Evolutionary conservation across 2,888 invertebrate species (phyloP), one percentile per base, ranked within the genome.

Genomic region (Macrophya alboannulata): DNA sequence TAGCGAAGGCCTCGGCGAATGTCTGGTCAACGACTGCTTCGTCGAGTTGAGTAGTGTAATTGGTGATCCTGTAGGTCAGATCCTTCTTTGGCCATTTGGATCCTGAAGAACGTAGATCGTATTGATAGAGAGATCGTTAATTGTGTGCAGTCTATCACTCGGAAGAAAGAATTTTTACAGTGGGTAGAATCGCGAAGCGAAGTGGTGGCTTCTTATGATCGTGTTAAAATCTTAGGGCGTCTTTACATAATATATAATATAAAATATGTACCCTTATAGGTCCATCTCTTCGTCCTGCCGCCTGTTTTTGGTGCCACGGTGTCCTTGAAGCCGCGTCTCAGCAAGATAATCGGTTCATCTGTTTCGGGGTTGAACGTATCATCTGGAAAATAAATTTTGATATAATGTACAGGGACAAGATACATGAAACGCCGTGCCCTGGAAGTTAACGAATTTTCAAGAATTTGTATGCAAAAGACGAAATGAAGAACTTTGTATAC

Each of bases 261-360:
- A 68, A 31, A 68, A 15, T 17, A 37, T 15, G 37, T 68, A 68
- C 62, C 62, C 1, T 25, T 3, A 25, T 21, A 15, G 37, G 15
- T 4, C 15, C 37, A 68, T 68, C 68, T 68, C 12, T 68, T 68
- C 31, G 37, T 6, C 12, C 68, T 68, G 37, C 68, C 4, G 12
- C 31, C 25, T 0, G 31, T 37, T 15, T 1, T 37, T 10, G 68
- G 17, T 37, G 1, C 6, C 31, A 37, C 31, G 4, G 5, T 97
- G 94, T 99, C 99, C 93, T 96, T 96, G 21, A 98, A 98, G 86
- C 98, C 99, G 93, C 99, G 99, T 90, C 98, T 95, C 77, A 98
- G 98, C 92, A 97, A 94, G 88, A 96, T 95, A 98, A 98, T 98
- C 88, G 96, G 94, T 88, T 95, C 93, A 87, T 96, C 94, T 0